A percentile compares a stretch with the other conserved stretches of the same genome.
These are phyloP conservation scores for Melanerpes aurifrons DNA, from an alignment of 2,113 vertebrate genomes.

Conservation along the genomic window DNA sequence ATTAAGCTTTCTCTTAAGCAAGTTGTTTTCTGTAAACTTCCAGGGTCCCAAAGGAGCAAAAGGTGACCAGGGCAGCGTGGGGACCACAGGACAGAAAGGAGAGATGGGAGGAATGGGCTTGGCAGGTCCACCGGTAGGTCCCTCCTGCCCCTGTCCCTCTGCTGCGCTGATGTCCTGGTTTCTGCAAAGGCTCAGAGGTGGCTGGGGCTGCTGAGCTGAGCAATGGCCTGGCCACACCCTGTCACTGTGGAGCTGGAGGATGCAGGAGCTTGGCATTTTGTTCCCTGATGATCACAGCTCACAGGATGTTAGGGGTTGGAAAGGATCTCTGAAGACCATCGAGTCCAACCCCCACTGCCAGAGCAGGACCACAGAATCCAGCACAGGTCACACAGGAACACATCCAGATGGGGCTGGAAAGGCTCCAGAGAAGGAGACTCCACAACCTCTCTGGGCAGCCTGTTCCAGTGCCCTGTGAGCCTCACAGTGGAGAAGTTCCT, in stretches of 20 bases:
- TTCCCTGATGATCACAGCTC: neutral
- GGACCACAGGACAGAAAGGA: slow-evolving; percentile 84
- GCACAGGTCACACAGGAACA: no score
- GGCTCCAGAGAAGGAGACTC: no score
- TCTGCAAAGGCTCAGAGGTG: neutral
- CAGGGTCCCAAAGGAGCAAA: slow-evolving; percentile 87
- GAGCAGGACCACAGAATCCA: no score
- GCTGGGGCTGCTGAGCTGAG: neutral
- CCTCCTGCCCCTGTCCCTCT: neutral
- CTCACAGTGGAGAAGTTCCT: no score
- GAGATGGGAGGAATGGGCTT: slow-evolving; percentile 87
- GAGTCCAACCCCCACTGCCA: no score
- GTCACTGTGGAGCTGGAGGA: neutral
- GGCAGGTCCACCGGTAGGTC: slow-evolving; percentile 84
- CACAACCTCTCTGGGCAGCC: no score
- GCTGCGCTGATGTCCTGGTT: neutral
- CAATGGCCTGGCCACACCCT: neutral
- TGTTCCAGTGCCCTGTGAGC: no score
- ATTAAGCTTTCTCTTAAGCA: neutral
- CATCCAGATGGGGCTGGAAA: no score
- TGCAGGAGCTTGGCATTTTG: neutral
- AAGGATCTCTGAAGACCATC: no score
- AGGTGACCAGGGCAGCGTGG: slow-evolving; percentile 83
- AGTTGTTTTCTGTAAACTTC: slow-evolving; percentile 4
- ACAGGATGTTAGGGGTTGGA: no score